Evolutionary conservation across 2,113 vertebrate species (phyloP), one percentile per base, ranked within the genome.

Genomic region (Brienomyrus brachyistius): DNA sequence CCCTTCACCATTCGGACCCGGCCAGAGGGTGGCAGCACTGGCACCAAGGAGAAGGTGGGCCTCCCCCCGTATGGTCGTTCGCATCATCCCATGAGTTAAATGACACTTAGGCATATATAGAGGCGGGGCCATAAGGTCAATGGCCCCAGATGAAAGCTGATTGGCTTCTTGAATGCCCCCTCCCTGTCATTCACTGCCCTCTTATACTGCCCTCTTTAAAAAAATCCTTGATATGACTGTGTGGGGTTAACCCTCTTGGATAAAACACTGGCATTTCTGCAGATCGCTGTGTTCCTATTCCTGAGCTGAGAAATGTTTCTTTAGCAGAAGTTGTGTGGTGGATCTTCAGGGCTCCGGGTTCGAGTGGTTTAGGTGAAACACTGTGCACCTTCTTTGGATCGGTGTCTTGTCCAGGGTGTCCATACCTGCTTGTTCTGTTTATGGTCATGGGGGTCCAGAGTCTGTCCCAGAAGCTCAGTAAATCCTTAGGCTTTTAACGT

Each of bases 1-100:
- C 98, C 98, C 0, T 99, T 99, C 94, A 97, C 99, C 82, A 99
- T 99, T 93, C 96, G 97, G 27, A 98, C 98, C 89, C 97, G 96
- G 92, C 96, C 96, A 0, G 97, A 98, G 47, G 94, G 94, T 89
- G 95, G 96, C 15, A 95, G 94, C 88, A 90, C 95, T 17, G 98
- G 97, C 92, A 96, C 95, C 94, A 97, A 97, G 94, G 98, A 99
- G 90, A 99, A 99, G 97, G 98, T 99, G 97, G 95, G 95, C 92
- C 23, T 52, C 5, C 74, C 51, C 5, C 40, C 40, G 19, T 27
- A 15, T 23, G 8, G 10, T 15, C 10, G 19, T 21, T 47, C 13
- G 17, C n/a, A n/a, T n/a, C 59, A 66, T 66, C 23, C 59, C 3
- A 8, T 9, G 23, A 66, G 59, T 66, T 66, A 31, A 31, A 62